Evolutionary conservation across 1,140 invertebrate species (phyloP).

Genomic region (Copidosoma floridanum): DNA sequence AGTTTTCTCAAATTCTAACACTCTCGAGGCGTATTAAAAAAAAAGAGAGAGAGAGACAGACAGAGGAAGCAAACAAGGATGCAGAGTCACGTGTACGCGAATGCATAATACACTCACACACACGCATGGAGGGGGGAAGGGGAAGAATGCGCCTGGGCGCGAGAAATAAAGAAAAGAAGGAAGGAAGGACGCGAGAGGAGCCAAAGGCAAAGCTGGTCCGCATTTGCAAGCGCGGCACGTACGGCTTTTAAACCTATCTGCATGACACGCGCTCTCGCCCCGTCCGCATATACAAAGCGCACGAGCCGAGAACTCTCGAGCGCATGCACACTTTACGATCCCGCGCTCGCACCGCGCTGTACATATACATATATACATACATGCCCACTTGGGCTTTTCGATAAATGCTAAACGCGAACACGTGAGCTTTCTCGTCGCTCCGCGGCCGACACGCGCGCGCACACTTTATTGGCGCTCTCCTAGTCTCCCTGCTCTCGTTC

Average conservation of each 20-base stretch:
- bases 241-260: constrained; percentile 56
- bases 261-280: constrained; percentile 50
- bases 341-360: constrained; percentile 49
- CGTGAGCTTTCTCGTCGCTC: constrained; percentile 55
- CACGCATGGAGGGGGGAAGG: too few species aligned
- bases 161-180: constrained; percentile 7
- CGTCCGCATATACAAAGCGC: too few species aligned
- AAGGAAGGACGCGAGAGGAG: too few species aligned
- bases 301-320: too few species aligned
- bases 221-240: constrained; percentile 56
- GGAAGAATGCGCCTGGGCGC: neutral
- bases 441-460: constrained; percentile 14
- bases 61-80: too few species aligned
- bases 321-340: too few species aligned
- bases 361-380: too few species aligned
- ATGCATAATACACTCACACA: too few species aligned
- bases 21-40: neutral
- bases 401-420: constrained; percentile 57
- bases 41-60: neutral
- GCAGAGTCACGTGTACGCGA: too few species aligned
- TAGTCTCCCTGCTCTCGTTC: neutral
- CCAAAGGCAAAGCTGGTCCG: too few species aligned
- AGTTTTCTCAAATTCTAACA: too few species aligned
- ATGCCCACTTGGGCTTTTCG: constrained; percentile 51
- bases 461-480: constrained; percentile 43